A percentile compares a stretch with the other conserved stretches of the same genome.
Evolutionary conservation across 2,113 vertebrate species (phyloP).

Genomic region (Bos javanicus): DNA sequence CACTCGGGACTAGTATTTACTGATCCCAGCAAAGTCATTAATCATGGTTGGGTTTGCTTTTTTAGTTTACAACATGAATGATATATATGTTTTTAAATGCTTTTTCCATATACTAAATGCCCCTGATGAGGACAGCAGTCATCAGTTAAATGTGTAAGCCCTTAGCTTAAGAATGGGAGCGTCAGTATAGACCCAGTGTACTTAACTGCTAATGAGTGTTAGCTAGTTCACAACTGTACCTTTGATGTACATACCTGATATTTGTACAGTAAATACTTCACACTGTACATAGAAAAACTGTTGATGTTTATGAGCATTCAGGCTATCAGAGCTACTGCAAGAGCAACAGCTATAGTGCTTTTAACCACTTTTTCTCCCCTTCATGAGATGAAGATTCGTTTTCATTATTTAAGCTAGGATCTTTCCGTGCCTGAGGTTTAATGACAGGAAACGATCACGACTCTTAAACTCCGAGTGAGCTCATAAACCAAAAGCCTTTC

Average conservation of each 20-base stretch:
- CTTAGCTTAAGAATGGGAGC: not conserved
- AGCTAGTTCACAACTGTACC: not conserved
- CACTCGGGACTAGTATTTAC: not conserved
- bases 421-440: constrained; percentile 13
- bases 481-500: not conserved
- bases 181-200: not conserved
- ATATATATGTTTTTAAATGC: not conserved
- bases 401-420: not conserved
- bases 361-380: not conserved
- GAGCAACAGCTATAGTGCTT: not conserved
- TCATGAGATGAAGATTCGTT: not conserved
- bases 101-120: not conserved
- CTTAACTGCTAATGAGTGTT: not conserved
- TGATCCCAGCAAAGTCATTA: constrained; percentile 11
- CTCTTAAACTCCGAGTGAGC: not conserved
- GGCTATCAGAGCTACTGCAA: not conserved
- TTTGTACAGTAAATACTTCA: not conserved
- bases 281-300: not conserved
- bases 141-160: not conserved
- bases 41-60: not conserved
- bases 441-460: not conserved
- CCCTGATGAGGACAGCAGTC: not conserved
- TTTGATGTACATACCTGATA: not conserved
- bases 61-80: not conserved
- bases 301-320: not conserved